phyloP scores from a whole-genome alignment of 2,113 vertebrate genomes.

The Myiagra hebetior region DNA sequence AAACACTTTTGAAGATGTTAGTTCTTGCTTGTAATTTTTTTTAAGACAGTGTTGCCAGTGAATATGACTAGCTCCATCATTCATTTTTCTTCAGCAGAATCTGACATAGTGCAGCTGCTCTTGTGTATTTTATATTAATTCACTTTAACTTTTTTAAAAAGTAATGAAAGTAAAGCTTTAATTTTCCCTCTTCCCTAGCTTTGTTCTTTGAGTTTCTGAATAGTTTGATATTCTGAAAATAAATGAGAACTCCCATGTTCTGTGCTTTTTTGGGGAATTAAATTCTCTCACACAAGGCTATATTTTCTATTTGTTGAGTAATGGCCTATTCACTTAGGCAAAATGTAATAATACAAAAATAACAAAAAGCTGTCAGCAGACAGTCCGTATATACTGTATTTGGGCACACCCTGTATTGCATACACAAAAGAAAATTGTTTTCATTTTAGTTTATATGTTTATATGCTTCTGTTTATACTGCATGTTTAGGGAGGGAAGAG shows the following conservation, averaged over 20 bases:
- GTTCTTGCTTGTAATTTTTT: background rate
- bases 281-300: background rate
- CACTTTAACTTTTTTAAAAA: background rate
- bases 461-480: background rate
- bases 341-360: background rate
- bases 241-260: background rate
- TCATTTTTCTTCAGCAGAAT: background rate
- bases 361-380: background rate
- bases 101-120: background rate
- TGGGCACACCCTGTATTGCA: background rate
- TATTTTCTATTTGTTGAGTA: background rate
- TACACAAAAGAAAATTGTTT: background rate
- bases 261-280: background rate
- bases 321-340: background rate
- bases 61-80: background rate
- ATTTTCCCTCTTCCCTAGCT: background rate
- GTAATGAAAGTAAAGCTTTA: background rate
- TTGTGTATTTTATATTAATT: background rate
- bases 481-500: background rate
- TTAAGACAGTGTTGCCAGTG: background rate
- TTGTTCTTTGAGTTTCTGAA: background rate
- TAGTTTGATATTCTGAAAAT: background rate
- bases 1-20: constrained; percentile 16
- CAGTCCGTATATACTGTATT: background rate
- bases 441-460: background rate